Conservation (phyloP, 2,113 vertebrate genomes). For the Ctenomys sociabilis region DNA sequence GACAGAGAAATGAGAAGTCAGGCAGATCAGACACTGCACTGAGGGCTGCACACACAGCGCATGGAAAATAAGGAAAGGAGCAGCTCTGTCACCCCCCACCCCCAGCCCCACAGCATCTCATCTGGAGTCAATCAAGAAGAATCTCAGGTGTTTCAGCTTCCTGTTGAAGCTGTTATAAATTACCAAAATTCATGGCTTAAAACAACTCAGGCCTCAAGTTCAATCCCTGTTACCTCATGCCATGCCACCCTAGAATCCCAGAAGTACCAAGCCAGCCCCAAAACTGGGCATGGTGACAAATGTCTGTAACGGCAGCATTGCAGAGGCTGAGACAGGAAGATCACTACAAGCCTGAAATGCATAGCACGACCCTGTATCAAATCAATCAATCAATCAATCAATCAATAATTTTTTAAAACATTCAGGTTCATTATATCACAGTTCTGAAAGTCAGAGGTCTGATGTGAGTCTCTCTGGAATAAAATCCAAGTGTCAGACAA, state of each 20-base stretch:
- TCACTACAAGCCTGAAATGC: no score
- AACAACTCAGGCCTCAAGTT: not conserved
- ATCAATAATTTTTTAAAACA: no score
- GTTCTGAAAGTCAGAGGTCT: not conserved
- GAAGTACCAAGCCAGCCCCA: no score
- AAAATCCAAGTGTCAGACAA: not conserved
- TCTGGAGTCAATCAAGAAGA: not conserved
- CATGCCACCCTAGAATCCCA: no score
- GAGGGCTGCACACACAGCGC: no score
- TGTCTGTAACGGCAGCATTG: no score
- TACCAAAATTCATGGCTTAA: not conserved
- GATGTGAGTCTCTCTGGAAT: not conserved
- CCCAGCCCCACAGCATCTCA: not conserved
- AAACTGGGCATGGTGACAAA: no score
- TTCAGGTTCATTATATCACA: not conserved
- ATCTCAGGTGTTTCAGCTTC: not conserved
- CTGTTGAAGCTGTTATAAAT: not conserved
- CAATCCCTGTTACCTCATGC: no score
- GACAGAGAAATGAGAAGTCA: not conserved
- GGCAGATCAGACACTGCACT: rapidly evolving
- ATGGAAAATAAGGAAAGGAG: not conserved
- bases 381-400: no score
- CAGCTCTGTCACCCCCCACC: not conserved
- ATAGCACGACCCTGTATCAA: no score
- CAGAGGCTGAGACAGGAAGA: no score